phyloP scores from a whole-genome alignment of 2,797 vertebrate species.

The Lepus oiostolus region DNA sequence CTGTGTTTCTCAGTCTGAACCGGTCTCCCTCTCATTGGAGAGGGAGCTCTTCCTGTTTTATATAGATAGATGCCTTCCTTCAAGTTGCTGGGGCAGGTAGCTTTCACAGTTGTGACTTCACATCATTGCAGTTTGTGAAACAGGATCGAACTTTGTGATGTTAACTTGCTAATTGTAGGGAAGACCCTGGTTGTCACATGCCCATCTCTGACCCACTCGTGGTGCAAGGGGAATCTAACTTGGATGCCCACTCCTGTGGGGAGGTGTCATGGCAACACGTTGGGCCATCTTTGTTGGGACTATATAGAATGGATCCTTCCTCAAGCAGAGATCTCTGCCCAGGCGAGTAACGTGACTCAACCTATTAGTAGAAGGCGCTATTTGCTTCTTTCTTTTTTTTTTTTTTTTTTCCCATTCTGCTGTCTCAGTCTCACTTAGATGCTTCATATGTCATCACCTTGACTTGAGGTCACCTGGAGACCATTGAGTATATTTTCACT shows the following conservation, averaged over 20 bases:
- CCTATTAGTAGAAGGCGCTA: background rate
- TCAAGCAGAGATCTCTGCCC: background rate
- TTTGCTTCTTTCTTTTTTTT: background rate
- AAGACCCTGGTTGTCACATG: background rate
- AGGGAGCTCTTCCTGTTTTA: background rate
- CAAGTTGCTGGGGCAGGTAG: background rate
- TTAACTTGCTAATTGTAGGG: background rate
- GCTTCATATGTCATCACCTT: background rate
- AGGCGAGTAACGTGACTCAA: background rate
- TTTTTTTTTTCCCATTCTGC: background rate
- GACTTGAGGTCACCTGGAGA: background rate
- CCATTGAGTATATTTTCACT: background rate
- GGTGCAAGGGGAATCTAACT: background rate
- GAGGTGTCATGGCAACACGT: background rate
- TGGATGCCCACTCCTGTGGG: background rate
- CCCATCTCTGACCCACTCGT: background rate
- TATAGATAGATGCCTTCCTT: background rate
- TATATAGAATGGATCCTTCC: background rate
- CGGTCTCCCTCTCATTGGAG: background rate
- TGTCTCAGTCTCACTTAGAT: slow-evolving; percentile 48
- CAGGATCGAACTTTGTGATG: background rate
- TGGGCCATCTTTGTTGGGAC: background rate
- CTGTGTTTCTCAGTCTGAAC: background rate
- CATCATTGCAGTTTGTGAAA: background rate
- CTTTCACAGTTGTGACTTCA: background rate